These are phyloP conservation scores for Dicranocentrus wangi DNA, from an alignment of 2,888 invertebrate species.

Conservation along the genomic window DNA sequence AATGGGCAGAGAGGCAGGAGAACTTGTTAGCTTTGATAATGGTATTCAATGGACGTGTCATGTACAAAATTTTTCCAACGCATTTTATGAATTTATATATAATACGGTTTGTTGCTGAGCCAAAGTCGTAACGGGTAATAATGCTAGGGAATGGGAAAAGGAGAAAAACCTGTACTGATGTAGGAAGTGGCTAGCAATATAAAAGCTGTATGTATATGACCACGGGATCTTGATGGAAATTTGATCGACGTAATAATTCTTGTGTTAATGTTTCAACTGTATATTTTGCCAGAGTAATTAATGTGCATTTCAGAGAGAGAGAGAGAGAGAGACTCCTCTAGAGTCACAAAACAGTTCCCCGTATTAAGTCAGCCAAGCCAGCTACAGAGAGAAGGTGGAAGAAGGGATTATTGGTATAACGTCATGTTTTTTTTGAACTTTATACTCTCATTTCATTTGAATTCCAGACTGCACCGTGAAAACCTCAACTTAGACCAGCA, in stretches of 20 bases:
- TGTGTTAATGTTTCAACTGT: conserved; percentile 48
- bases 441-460: conserved; percentile 19
- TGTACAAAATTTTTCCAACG: conserved; percentile 34
- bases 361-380: neutral
- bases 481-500: no score
- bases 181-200: conserved; percentile 9
- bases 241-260: conserved; percentile 62
- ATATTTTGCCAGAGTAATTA: conserved; percentile 49
- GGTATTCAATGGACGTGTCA: conserved; percentile 48
- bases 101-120: no score
- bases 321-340: no score
- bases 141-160: conserved; percentile 22
- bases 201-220: conserved; percentile 5
- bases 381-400: neutral
- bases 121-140: conserved; percentile 13
- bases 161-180: conserved; percentile 30
- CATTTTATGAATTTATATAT: conserved; percentile 35
- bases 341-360: no score
- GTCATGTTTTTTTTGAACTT: conserved; percentile 31
- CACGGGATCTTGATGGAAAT: conserved; percentile 60
- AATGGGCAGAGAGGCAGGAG: neutral
- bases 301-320: conserved; percentile 53
- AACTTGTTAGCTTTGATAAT: conserved; percentile 32
- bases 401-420: neutral
- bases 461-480: conserved; percentile 22